Evolutionary conservation across 2,113 vertebrate species (phyloP), one percentile per base, ranked within the genome.

Genomic region (Aldabrachelys gigantea): DNA sequence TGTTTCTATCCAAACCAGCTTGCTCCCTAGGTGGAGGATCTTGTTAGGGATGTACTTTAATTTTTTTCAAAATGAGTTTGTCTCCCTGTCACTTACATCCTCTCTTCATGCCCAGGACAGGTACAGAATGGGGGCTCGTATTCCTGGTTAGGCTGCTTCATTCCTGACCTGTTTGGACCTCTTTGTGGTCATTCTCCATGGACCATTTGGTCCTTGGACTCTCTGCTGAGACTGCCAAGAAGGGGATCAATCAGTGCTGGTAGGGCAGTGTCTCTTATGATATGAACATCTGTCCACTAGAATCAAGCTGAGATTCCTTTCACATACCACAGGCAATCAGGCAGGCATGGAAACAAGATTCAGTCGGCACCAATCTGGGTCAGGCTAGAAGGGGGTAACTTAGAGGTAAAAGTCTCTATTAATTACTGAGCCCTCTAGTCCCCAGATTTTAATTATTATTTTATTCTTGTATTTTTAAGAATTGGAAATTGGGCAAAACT

Each of bases 1-100:
- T 93, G 25, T 41, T 87, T 94, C 85, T 91, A 50, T 85, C 17
- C 44, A 89, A 62, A 89, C 88, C 65, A 85, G 41, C 59, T 94
- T 38, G 53, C 49, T 91, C 80, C 88, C 76, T 91, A 80, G 56
- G 82, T 92, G 87, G 69, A 1, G 82, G 52, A 24, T 75, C 31
- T 47, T 82, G n/a, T 59, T 53, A 80, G 84, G 2, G 27, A 91
- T 10, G n/a, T 49, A 22, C n/a, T 91, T 89, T 86, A 80, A n/a
- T 91, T 92, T 35, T 90, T 93, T 78, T 78, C 80, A 89, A 89
- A 86, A 25, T 49, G 47, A 79, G 10, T 72, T 94, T 59, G 10
- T 89, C 44, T 72, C 88, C 56, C 72, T 95, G 41, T 47, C 87
- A 21, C 50, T 31, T 56, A 11, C 24, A 25, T 86, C 72, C 62